A percentile compares a stretch with the other conserved stretches of the same genome.
These are phyloP conservation scores for Misgurnus anguillicaudatus DNA, from an alignment of 2,113 vertebrate genomes.

Conservation along the genomic window DNA sequence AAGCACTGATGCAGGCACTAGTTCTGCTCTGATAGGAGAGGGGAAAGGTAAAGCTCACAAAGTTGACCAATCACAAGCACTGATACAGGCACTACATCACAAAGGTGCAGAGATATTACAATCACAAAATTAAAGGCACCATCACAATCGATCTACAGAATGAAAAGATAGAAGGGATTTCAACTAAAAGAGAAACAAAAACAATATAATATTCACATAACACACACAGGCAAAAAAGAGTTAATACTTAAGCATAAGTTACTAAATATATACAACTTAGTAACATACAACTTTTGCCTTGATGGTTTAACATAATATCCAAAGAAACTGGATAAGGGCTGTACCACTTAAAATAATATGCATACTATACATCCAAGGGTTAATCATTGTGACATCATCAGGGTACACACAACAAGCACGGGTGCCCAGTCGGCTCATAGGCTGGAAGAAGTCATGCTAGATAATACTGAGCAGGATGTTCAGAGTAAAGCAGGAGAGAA, in stretches of 20 bases:
- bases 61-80: conserved; percentile 61
- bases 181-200: conserved; percentile 55
- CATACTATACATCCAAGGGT: conserved; percentile 14
- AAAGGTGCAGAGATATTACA: conserved; percentile 42
- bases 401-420: conserved; percentile 40
- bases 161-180: conserved; percentile 55
- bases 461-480: conserved; percentile 72
- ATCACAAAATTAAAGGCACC: conserved; percentile 40
- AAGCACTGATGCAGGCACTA: conserved; percentile 63
- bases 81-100: conserved; percentile 63
- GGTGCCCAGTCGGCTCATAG: conserved; percentile 42
- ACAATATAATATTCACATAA: conserved; percentile 60
- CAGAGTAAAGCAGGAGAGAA: conserved; percentile 81
- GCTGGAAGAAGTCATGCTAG: conserved; percentile 69
- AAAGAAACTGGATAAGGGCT: conserved; percentile 49
- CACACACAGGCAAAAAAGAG: conserved; percentile 54
- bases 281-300: neutral
- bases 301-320: conserved; percentile 53
- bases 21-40: conserved; percentile 69
- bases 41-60: conserved; percentile 80
- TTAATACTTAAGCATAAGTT: neutral
- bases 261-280: neutral
- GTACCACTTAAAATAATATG: conserved; percentile 52
- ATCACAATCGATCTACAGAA: conserved; percentile 55
- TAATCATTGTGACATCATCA: conserved; percentile 57